Evolutionary conservation across 2,113 vertebrate species (phyloP), one percentile per base, ranked within the genome.

Genomic region (Eurystomus gularis): DNA sequence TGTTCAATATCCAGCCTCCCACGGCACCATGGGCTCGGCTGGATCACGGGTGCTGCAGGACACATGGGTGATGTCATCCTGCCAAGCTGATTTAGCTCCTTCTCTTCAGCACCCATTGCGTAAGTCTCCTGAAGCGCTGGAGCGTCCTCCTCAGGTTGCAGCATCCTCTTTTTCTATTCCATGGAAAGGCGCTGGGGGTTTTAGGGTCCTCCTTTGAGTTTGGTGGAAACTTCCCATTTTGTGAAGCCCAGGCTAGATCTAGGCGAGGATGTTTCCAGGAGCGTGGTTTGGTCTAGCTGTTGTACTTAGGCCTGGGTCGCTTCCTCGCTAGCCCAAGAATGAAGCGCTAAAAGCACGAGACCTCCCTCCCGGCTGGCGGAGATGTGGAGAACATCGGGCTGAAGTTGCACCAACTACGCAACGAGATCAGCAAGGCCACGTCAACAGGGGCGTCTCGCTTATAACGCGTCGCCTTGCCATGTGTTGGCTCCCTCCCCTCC

Each of bases 311-410:
- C 19, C 26, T 6, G 42, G 25, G 11, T 7, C 0, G 2, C 25
- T 49, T 18, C 40, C 48, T 71, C 3, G 1, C 26, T 28, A 8
- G 37, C 31, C 49, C 42, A 23, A 13, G 65, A 37, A 33, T 3
- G 8, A 78, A 54, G 65, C 0, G 3, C 42, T 25, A 12, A 29
- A 31, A 66, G 37, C 40, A 44, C 8, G 44, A 51, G 26, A 10
- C 33, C 35, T 68, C 46, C 35, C 62, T 54, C 28, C 17, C 13
- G 3, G 13, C 10, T 0, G 0, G 6, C 0, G 0, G 14, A 6
- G 37, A 11, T 1, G 20, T 2, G 9, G 42, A 9, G 44, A 18
- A 17, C 2, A 0, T 14, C 0, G 0, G 16, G 14, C 5, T 23
- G 49, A 10, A 5, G 40, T 17, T 8, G 17, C 61, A 21, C 29